phyloP scores from a whole-genome alignment of 2,797 vertebrate species.

The Alosa sapidissima region DNA sequence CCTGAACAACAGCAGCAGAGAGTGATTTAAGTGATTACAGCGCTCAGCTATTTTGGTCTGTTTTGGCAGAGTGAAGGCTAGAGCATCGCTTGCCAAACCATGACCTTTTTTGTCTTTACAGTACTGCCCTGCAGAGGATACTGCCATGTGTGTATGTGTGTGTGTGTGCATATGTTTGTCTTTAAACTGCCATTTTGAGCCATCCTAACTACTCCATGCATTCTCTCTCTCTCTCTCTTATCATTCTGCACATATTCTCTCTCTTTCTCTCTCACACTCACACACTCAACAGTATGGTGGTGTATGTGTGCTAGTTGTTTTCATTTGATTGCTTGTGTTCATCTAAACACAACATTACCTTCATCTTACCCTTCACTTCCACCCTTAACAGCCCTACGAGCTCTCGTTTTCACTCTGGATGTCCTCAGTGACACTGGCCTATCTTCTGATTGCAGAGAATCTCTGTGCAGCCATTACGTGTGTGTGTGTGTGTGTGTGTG shows the following conservation, averaged over 20 bases:
- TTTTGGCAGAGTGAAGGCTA: not conserved
- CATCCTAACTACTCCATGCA: not conserved
- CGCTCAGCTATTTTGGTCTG: not conserved
- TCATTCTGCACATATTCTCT: too few relatives aligned
- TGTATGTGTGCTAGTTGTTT: not conserved
- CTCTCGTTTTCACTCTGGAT: not conserved
- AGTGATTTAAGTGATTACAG: not conserved
- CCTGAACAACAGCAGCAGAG: not conserved
- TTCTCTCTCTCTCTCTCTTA: not conserved
- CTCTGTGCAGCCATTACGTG: not conserved
- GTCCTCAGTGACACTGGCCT: not conserved
- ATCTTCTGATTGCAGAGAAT: not conserved
- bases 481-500: too few relatives aligned
- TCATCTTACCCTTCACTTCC: not conserved
- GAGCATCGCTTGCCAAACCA: not conserved
- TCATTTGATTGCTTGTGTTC: not conserved
- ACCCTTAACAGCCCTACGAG: not conserved
- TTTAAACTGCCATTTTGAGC: constrained; percentile 3
- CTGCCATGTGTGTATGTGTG: constrained; percentile 33
- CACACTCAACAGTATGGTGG: not conserved
- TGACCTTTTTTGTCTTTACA: not conserved
- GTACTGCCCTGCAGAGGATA: constrained; percentile 32
- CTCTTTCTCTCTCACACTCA: not conserved
- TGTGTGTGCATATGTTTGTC: not conserved
- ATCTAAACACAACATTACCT: not conserved